Evolutionary conservation across 2,113 vertebrate species (phyloP).

Genomic region (Aphelocoma coerulescens): DNA sequence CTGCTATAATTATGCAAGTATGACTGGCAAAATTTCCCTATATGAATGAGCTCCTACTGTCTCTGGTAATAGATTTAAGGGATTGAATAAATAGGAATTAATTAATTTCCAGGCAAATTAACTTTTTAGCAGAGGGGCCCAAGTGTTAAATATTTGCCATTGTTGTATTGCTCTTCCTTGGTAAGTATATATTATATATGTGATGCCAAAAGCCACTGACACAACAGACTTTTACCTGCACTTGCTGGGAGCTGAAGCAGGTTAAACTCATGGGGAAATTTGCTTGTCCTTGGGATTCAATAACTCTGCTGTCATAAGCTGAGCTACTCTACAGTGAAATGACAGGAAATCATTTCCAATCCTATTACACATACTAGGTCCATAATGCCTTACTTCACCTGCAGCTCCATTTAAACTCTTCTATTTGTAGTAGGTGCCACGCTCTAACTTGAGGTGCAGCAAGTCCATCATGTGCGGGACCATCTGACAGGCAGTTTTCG

Average conservation of each 20-base stretch:
- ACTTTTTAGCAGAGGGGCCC: neutral
- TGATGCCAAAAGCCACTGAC: neutral
- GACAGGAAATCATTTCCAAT: neutral
- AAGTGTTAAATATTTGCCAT: neutral
- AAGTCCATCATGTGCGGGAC: neutral
- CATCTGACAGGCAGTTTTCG: neutral
- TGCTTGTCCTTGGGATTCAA: neutral
- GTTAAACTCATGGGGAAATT: neutral
- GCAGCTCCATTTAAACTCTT: neutral
- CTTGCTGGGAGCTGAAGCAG: neutral
- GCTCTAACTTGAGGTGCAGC: neutral
- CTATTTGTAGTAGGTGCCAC: neutral
- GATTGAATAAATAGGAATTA: neutral
- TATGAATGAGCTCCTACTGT: neutral
- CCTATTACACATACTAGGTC: neutral
- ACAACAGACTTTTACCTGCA: neutral
- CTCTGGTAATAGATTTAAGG: neutral
- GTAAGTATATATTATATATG: neutral
- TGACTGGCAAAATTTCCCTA: neutral
- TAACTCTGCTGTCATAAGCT: neutral
- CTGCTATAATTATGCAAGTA: neutral
- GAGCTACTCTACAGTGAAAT: neutral
- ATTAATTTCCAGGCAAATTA: neutral
- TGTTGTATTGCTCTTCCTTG: neutral
- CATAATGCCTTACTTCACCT: neutral